These are phyloP conservation scores for Pseudomyrmex flavicornis DNA, from an alignment of 1,140 invertebrate species.

Conservation along the genomic window DNA sequence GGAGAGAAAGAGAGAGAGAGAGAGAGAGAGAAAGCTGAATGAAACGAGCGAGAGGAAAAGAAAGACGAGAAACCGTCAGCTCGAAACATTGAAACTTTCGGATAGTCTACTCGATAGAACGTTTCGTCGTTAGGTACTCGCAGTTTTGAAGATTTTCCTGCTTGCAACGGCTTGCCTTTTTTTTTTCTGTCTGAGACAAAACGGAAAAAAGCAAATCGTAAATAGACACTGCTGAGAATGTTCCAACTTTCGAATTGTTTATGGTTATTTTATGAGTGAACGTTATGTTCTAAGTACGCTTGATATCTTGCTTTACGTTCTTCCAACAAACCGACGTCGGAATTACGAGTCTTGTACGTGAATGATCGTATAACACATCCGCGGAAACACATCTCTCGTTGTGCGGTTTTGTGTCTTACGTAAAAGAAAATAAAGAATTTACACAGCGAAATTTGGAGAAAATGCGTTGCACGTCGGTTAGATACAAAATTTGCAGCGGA, in stretches of 20 bases:
- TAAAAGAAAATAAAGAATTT: neutral
- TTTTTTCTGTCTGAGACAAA: too few species aligned
- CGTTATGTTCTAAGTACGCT: constrained; percentile 64
- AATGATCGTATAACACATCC: constrained; percentile 28
- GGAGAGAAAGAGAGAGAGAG: constrained; percentile 57
- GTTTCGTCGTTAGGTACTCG: constrained; percentile 60
- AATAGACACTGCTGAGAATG: constrained; percentile 45
- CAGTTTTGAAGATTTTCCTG: constrained; percentile 59
- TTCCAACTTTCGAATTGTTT: constrained; percentile 20
- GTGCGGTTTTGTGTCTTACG: neutral
- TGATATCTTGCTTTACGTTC: constrained; percentile 56
- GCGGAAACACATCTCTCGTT: constrained; percentile 24
- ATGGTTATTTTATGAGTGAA: constrained; percentile 55
- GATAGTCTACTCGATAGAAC: constrained; percentile 65
- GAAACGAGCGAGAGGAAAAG: constrained; percentile 57
- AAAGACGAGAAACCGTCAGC: constrained; percentile 51
- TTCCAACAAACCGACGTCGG: constrained; percentile 7
- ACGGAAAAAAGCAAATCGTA: neutral
- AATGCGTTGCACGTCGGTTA: constrained; percentile 1
- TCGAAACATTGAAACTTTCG: constrained; percentile 71
- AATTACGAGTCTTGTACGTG: constrained; percentile 57
- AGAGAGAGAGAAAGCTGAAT: constrained; percentile 63
- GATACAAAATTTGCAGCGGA: constrained; percentile 4
- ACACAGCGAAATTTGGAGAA: neutral
- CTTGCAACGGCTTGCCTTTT: neutral